Percentiles rank a stretch among this genome's conserved stretches.
These are phyloP conservation scores for Centruroides sculpturatus DNA, from an alignment of 1,140 invertebrate species.

Conservation along the genomic window DNA sequence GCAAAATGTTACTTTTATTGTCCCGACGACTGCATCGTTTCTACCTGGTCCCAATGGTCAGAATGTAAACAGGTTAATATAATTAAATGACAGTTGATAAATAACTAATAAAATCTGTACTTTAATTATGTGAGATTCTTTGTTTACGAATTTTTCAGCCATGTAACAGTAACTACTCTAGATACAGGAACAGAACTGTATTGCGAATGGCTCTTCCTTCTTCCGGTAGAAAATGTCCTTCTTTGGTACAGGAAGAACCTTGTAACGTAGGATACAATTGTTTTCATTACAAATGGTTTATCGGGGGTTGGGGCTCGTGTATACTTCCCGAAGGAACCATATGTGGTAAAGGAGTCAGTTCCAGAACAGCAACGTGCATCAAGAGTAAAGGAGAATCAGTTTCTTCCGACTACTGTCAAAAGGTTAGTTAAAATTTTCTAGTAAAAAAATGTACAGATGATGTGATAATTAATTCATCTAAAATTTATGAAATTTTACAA, in stretches of 20 bases:
- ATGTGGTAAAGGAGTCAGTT: constrained; percentile 44
- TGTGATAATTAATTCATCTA: no score
- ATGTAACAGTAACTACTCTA: no score
- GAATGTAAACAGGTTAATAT: constrained; percentile 37
- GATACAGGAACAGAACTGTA: no score
- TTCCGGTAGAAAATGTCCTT: no score
- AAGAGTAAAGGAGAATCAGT: constrained; percentile 41
- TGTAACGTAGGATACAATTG: constrained; percentile 24
- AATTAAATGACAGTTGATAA: no score
- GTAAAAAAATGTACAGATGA: no score
- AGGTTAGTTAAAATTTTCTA: constrained; percentile 1
- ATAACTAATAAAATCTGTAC: no score
- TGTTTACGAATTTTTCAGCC: no score
- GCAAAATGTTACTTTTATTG: constrained; percentile 41
- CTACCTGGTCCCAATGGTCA: constrained; percentile 45
- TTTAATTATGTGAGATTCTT: no score
- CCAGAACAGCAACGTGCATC: constrained; percentile 38
- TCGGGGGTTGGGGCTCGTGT: constrained; percentile 42
- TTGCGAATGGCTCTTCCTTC: no score
- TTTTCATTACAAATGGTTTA: constrained; percentile 40
- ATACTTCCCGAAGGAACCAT: constrained; percentile 41
- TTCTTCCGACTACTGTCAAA: constrained; percentile 30
- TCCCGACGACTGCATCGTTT: constrained; percentile 46
- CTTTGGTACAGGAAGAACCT: no score
- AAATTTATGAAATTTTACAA: no score